Conservation (phyloP, 2,797 vertebrate species). For the Choloepus didactylus region DNA sequence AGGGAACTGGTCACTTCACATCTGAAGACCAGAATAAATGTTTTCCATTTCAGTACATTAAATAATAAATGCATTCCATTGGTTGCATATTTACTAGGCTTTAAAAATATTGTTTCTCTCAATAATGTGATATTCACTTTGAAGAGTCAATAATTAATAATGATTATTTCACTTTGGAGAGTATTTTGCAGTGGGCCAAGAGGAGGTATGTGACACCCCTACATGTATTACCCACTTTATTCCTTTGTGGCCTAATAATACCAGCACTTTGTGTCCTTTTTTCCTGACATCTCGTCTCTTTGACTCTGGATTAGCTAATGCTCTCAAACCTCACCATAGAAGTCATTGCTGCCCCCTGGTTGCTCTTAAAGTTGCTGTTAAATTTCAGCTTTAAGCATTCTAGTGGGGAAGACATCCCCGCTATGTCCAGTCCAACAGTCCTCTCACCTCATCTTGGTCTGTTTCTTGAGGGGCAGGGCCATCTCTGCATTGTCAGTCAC, state of each 20-base stretch:
- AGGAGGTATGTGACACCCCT: background rate
- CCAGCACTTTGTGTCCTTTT: background rate
- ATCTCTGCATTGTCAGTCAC: background rate
- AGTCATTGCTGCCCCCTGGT: background rate
- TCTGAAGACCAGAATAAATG: background rate
- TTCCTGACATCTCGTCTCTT: background rate
- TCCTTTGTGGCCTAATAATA: background rate
- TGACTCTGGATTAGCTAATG: background rate
- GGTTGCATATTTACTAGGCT: constrained; percentile 2
- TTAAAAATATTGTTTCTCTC: background rate
- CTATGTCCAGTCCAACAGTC: background rate
- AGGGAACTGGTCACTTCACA: constrained; percentile 10
- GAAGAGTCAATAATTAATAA: background rate
- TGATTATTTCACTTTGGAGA: background rate
- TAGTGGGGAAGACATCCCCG: background rate
- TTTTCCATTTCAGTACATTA: constrained; percentile 44
- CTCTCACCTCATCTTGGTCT: background rate
- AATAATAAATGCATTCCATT: constrained; percentile 44
- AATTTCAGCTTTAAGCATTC: background rate
- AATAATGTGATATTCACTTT: constrained; percentile 32
- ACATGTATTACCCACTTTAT: background rate
- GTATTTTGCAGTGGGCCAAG: background rate
- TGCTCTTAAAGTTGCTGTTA: background rate
- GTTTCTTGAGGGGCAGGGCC: background rate
- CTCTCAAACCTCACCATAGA: background rate